phyloP scores from a whole-genome alignment of 2,888 invertebrate genomes.

The Rhamnusium bicolor region DNA sequence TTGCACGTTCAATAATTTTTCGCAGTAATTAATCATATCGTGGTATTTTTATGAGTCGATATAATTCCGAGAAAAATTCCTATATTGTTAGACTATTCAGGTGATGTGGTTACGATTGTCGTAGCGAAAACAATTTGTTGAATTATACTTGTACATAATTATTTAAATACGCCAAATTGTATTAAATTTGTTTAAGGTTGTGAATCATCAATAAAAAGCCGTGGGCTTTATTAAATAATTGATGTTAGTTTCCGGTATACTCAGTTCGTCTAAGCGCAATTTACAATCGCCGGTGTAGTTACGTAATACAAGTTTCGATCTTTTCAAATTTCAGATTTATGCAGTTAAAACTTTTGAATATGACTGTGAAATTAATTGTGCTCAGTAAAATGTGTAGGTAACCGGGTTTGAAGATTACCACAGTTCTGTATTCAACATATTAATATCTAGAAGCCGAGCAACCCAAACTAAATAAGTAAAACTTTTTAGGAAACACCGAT shows the following conservation, averaged over 20 bases:
- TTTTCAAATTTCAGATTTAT: conserved; percentile 39
- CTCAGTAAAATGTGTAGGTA: too few species aligned
- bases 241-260: conserved; percentile 5
- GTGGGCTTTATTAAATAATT: conserved; percentile 20
- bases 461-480: neutral
- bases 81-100: neutral
- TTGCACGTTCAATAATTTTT: neutral
- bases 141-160: neutral
- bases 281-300: conserved; percentile 45
- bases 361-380: neutral
- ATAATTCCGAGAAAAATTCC: neutral
- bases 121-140: neutral
- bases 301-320: conserved; percentile 54
- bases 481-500: neutral
- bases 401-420: too few species aligned
- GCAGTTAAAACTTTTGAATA: neutral
- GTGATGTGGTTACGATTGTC: neutral
- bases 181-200: neutral
- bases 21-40: neutral
- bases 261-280: conserved; percentile 39
- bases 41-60: neutral
- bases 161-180: neutral
- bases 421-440: too few species aligned
- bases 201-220: neutral
- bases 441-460: too few species aligned